A percentile compares a stretch with the other conserved stretches of the same genome.
Evolutionary conservation across 2,113 vertebrate species (phyloP).

Genomic region (Mesoclemmys tuberculata): DNA sequence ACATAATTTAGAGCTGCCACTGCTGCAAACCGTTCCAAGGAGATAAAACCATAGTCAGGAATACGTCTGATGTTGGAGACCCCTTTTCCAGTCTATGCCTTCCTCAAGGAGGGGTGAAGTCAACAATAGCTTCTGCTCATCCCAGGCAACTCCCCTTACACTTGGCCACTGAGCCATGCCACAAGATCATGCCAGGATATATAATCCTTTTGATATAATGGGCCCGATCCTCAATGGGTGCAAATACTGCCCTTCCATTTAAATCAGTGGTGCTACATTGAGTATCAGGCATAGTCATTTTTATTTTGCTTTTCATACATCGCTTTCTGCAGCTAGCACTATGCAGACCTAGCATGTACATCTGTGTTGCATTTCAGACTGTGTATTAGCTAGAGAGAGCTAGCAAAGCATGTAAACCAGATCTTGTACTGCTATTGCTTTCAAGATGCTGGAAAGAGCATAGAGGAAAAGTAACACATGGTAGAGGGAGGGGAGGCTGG

Average conservation of each 20-base stretch:
- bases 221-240: not conserved
- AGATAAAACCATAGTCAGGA: not conserved
- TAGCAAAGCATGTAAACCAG: not conserved
- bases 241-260: not conserved
- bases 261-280: not conserved
- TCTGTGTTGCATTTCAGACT: constrained; percentile 22
- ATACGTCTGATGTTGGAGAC: too few species aligned
- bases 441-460: constrained; percentile 51
- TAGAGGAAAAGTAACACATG: constrained; percentile 33
- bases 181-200: not conserved
- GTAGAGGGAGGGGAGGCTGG: not conserved
- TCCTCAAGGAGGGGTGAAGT: too few species aligned
- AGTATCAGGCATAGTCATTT: not conserved
- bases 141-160: not conserved
- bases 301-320: not conserved
- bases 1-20: rapidly evolving
- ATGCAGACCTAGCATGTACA: constrained; percentile 17
- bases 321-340: not conserved
- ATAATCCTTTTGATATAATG: not conserved
- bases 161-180: not conserved
- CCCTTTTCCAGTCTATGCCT: too few species aligned
- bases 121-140: too few species aligned
- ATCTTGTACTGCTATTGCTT: constrained; percentile 41
- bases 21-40: rapidly evolving
- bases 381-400: constrained; percentile 20